Base-by-base conservation (phyloP, 2,797 vertebrate genomes). In the Neostethus bicornis region DNA sequence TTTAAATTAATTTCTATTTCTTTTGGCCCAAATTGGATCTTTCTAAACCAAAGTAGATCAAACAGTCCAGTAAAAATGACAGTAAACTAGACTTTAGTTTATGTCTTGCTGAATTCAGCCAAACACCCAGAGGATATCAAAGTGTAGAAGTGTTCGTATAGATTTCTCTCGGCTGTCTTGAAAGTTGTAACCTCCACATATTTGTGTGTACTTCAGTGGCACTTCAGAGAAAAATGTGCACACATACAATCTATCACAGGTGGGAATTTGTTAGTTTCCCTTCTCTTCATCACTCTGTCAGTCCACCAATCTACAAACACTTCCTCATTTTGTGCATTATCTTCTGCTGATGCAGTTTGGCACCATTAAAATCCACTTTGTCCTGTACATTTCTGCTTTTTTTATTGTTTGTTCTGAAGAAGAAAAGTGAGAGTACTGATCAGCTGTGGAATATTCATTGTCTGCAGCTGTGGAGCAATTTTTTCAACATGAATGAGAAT, bases 401-500 rank as follows among this genome's bases (percentile, higher is more conserved):
- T 63, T 56, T 37, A 29, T 44, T 80, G 79, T 77, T 78, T 71
- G 28, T 65, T 61, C 38, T 21, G 50, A 35, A 52, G 51, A 23
- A 17, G 60, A 57, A 49, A 52, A 66, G 44, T 29, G 48, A 63
- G 52, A 39, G 37, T 56, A 44, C 42, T 67, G 51, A 72, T 73
- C 77, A 79, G 35, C 37, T 32, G 26, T 26, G 24, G 53, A 64
- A 49, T 46, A 52, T 10, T 37, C 47, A 45, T 59, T 10, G 2
- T 45, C 48, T 61, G 45, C 51, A 49, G 20, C 63, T 47, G 63
- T 66, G 45, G 31, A 81, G 52, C 43, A 64, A 66, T 44, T 29
- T 28, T 39, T 38, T 72, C 8, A n/a, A 63, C 44, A 26, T 55
- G 43, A 80, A 64, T 67, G 63, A 54, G 42, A 77, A 84, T 77